These are phyloP conservation scores for Eristalis tenax DNA, from an alignment of 2,888 invertebrate genomes.

Conservation along the genomic window DNA sequence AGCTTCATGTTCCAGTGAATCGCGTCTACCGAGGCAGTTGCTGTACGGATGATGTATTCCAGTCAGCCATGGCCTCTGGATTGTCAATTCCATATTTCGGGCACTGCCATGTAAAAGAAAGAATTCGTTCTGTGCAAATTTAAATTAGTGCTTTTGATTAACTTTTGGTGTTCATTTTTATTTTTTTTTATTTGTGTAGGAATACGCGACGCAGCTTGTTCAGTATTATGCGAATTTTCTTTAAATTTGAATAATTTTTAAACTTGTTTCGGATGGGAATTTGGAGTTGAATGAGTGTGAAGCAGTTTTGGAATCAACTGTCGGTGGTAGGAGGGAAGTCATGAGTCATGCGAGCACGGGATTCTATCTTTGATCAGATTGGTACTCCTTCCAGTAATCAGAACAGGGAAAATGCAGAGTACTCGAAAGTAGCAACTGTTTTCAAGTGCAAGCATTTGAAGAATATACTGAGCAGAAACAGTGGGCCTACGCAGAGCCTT, in stretches of 20 bases:
- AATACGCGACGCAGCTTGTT: constrained; percentile 42
- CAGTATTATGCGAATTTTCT: constrained; percentile 21
- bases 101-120: constrained; percentile 57
- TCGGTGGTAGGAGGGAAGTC: too few species aligned
- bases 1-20: constrained; percentile 22
- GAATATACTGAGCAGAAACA: too few species aligned
- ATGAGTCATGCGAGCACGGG: too few species aligned
- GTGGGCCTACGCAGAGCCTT: too few species aligned
- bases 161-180: neutral
- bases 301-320: too few species aligned
- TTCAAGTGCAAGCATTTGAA: too few species aligned
- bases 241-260: neutral
- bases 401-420: too few species aligned
- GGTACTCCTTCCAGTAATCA: too few species aligned
- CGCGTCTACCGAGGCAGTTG: constrained; percentile 55
- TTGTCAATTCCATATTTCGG: constrained; percentile 26
- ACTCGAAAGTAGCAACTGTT: too few species aligned
- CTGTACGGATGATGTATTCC: constrained; percentile 49
- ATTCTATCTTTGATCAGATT: too few species aligned
- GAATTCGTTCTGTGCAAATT: constrained; percentile 43
- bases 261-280: neutral
- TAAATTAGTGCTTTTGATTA: constrained; percentile 46
- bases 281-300: neutral
- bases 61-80: constrained; percentile 47
- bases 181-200: constrained; percentile 13